A percentile compares a stretch with the other conserved stretches of the same genome.
Evolutionary conservation across 2,113 vertebrate species (phyloP).

Genomic region (Crotalus tigris): DNA sequence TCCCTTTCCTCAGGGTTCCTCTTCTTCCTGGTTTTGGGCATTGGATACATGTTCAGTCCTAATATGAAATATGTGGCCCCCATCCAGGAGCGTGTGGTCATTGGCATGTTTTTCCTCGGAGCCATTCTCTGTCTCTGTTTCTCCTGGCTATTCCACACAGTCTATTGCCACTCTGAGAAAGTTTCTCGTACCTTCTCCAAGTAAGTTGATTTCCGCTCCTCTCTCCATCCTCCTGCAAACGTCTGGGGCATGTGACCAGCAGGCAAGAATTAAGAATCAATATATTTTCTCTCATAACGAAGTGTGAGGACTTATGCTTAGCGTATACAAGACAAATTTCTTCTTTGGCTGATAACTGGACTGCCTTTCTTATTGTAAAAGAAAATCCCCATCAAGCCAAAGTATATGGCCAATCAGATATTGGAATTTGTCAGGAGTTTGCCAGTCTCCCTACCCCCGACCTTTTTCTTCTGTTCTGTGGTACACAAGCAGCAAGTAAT

Average conservation of each 20-base stretch:
- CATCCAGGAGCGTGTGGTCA: conserved; percentile 61
- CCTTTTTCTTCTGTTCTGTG: background rate
- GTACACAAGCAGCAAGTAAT: background rate
- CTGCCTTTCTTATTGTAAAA: background rate
- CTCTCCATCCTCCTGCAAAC: background rate
- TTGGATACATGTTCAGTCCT: conserved; percentile 57
- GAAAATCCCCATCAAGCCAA: background rate
- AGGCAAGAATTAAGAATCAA: background rate
- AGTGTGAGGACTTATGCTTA: background rate
- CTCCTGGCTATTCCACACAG: conserved; percentile 74
- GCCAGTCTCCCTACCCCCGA: background rate
- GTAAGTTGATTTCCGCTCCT: conserved; percentile 53
- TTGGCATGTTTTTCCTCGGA: conserved; percentile 61
- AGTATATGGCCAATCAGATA: background rate
- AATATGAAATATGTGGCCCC: conserved; percentile 60
- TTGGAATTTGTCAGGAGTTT: background rate
- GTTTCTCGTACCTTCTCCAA: conserved; percentile 81
- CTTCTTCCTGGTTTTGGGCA: conserved; percentile 54
- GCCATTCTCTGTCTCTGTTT: conserved; percentile 59
- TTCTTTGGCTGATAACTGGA: background rate
- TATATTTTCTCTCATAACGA: background rate
- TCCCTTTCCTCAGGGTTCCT: conserved; percentile 45
- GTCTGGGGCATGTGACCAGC: background rate
- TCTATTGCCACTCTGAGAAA: conserved; percentile 82
- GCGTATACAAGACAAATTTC: background rate